Conservation (phyloP, 2,113 vertebrate genomes). For the Microtus pennsylvanicus region DNA sequence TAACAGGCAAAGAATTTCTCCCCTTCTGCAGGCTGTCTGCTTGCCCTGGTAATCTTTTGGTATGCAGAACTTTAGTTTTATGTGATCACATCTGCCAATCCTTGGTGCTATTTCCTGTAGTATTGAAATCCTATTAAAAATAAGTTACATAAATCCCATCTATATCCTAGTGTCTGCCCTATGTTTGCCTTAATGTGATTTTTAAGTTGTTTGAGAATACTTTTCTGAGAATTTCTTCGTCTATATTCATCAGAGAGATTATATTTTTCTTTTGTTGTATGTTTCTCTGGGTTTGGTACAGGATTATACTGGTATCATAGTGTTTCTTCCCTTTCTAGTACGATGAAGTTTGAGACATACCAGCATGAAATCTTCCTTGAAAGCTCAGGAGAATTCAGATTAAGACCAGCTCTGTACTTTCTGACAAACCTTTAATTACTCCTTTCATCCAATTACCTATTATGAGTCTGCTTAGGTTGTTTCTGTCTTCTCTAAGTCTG, state of each 20-base stretch:
- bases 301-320: neutral
- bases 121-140: neutral
- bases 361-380: neutral
- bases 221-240: neutral
- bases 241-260: neutral
- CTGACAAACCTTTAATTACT: neutral
- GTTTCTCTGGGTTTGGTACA: neutral
- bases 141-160: neutral
- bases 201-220: neutral
- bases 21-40: neutral
- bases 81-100: neutral
- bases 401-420: neutral
- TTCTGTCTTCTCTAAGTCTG: neutral
- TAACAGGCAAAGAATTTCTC: neutral
- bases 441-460: neutral
- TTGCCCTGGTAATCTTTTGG: neutral
- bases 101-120: neutral
- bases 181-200: neutral
- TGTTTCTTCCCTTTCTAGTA: neutral
- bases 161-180: neutral
- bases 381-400: neutral
- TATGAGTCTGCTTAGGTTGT: neutral
- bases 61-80: neutral
- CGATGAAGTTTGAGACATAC: neutral
- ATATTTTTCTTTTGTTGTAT: neutral